These are phyloP conservation scores for Brachionichthys hirsutus DNA, from an alignment of 2,113 vertebrate genomes.

Conservation along the genomic window DNA sequence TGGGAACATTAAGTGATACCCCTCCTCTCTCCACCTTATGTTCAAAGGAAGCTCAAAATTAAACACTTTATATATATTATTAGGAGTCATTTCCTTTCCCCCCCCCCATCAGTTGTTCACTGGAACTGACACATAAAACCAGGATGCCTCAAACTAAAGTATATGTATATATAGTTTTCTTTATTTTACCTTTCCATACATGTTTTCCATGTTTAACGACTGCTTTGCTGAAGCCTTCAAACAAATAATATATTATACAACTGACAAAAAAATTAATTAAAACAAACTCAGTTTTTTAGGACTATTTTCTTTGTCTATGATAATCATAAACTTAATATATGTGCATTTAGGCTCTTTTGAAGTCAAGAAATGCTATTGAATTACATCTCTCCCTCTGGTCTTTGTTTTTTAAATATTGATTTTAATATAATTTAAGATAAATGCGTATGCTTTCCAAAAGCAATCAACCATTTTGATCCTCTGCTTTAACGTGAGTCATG, in stretches of 20 bases:
- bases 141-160: neutral
- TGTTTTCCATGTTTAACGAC: too few species aligned
- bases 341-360: too few species aligned
- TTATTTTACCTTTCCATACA: too few species aligned
- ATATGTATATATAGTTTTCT: too few species aligned
- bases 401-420: neutral
- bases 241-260: too few species aligned
- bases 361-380: too few species aligned
- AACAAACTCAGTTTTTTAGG: too few species aligned
- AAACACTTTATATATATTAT: conserved; percentile 17
- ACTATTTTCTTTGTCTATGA: too few species aligned
- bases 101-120: neutral
- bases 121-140: neutral
- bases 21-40: conserved; percentile 15
- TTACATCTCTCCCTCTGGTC: neutral
- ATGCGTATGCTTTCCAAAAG: neutral
- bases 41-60: conserved; percentile 42
- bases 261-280: too few species aligned
- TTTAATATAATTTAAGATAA: neutral
- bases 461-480: conserved; percentile 2
- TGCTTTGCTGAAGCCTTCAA: too few species aligned
- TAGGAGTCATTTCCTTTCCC: neutral
- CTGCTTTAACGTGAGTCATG: neutral
- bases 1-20: conserved; percentile 29
- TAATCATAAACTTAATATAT: too few species aligned